Evolutionary conservation across 2,113 vertebrate genomes (phyloP).

Genomic region (Casuarius casuarius): DNA sequence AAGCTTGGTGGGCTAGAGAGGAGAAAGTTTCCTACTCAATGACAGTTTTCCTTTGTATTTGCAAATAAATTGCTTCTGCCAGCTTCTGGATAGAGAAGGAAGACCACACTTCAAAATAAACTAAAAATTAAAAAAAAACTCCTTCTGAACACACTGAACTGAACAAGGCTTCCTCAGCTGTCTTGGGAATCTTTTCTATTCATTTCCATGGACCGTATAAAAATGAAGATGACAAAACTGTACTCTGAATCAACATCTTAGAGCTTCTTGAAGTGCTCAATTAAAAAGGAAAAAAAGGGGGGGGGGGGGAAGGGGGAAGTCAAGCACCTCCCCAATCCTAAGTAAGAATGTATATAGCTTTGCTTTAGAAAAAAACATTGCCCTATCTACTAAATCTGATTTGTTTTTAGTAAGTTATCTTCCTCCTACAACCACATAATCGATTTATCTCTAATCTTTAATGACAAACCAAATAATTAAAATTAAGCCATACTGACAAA

Average conservation of each 20-base stretch:
- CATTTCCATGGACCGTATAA: conserved; percentile 1
- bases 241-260: not conserved
- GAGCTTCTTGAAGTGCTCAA: not conserved
- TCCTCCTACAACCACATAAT: not conserved
- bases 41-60: not conserved
- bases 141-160: not conserved
- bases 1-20: not conserved
- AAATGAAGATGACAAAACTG: not conserved
- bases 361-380: not conserved
- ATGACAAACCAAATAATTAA: not conserved
- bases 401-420: not conserved
- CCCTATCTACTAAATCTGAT: not conserved
- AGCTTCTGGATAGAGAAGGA: conserved; percentile 27
- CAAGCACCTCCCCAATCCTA: not conserved
- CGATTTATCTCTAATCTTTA: not conserved
- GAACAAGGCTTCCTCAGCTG: not conserved
- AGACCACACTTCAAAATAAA: conserved; percentile 48
- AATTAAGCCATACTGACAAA: not conserved
- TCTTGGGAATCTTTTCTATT: not conserved
- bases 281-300: not conserved
- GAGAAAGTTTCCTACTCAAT: conserved; percentile 14
- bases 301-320: no score
- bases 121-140: conserved; percentile 13
- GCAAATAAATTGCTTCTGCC: conserved; percentile 45
- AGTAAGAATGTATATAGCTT: not conserved